A percentile compares a stretch with the other conserved stretches of the same genome.
These are phyloP conservation scores for Bombycilla garrulus DNA, from an alignment of 2,113 vertebrate genomes.

Conservation along the genomic window DNA sequence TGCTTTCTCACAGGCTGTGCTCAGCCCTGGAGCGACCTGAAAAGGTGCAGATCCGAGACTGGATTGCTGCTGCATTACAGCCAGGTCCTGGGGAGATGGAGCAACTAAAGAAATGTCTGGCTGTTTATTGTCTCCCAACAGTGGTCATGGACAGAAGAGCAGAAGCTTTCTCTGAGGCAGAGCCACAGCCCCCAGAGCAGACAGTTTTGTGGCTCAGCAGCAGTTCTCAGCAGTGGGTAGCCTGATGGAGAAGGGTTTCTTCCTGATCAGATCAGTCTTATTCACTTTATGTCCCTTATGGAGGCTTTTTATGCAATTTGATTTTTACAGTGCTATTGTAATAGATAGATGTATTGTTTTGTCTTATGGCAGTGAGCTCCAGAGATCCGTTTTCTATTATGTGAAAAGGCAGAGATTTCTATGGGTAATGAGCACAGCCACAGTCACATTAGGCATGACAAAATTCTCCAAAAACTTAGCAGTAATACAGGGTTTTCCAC, in stretches of 20 bases:
- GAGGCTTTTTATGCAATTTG: background rate
- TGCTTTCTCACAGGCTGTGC: background rate
- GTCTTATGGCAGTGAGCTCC: constrained; percentile 16
- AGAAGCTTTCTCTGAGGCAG: background rate
- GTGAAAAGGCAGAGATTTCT: constrained; percentile 28
- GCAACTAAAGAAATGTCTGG: background rate
- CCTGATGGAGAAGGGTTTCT: background rate
- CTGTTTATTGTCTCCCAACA: background rate
- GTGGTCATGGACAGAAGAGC: background rate
- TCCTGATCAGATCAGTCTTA: constrained; percentile 26
- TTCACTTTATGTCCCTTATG: constrained; percentile 11
- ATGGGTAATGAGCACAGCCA: background rate
- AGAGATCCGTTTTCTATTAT: constrained; percentile 42
- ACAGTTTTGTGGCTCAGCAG: background rate
- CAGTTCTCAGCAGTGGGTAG: constrained; percentile 10
- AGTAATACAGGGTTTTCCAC: background rate
- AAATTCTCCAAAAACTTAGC: background rate
- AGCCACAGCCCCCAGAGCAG: background rate
- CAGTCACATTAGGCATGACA: background rate
- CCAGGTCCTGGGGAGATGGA: background rate
- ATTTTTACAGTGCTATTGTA: constrained; percentile 49
- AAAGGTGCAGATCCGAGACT: rapidly evolving
- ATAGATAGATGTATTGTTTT: constrained; percentile 31
- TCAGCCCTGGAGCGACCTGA: background rate
- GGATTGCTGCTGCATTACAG: background rate